These are phyloP conservation scores for Volucella bombylans DNA, from an alignment of 2,888 invertebrate species.

Conservation along the genomic window DNA sequence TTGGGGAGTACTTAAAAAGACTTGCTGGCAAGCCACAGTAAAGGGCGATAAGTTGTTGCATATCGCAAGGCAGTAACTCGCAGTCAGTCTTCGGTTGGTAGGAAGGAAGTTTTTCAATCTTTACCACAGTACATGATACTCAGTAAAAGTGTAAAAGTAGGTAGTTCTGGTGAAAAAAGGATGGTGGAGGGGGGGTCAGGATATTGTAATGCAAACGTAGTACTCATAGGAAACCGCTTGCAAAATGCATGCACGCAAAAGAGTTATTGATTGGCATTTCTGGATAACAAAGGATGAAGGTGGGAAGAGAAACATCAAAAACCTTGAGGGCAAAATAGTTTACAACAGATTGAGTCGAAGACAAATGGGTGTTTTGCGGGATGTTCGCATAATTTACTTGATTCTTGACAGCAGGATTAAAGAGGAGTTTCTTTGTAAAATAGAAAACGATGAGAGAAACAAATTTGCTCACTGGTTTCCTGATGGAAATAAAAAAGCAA, in stretches of 20 bases:
- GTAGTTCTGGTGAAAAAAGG: constrained; percentile 23
- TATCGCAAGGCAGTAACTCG: constrained; percentile 13
- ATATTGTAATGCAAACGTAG: neutral
- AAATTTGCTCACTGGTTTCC: neutral
- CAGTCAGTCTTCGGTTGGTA: neutral
- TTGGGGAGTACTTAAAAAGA: constrained; percentile 36
- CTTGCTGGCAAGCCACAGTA: constrained; percentile 19
- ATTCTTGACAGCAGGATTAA: neutral
- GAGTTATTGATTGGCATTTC: constrained; percentile 44
- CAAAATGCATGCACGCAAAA: constrained; percentile 27
- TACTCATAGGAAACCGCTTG: neutral
- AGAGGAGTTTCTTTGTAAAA: neutral
- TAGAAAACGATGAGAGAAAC: neutral
- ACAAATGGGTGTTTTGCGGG: constrained; percentile 25
- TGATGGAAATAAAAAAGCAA: neutral
- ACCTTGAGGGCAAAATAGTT: constrained; percentile 11
- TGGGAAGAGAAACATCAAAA: constrained; percentile 15
- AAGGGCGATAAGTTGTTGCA: constrained; percentile 40
- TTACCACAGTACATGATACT: constrained; percentile 7
- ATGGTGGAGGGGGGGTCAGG: too few species aligned
- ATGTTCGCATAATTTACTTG: constrained; percentile 39
- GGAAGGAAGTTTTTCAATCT: constrained; percentile 65
- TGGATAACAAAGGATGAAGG: neutral
- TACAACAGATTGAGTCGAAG: constrained; percentile 18
- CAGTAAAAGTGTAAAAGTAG: too few species aligned